phyloP scores from a whole-genome alignment of 2,113 vertebrate species.

The Charadrius vociferus region DNA sequence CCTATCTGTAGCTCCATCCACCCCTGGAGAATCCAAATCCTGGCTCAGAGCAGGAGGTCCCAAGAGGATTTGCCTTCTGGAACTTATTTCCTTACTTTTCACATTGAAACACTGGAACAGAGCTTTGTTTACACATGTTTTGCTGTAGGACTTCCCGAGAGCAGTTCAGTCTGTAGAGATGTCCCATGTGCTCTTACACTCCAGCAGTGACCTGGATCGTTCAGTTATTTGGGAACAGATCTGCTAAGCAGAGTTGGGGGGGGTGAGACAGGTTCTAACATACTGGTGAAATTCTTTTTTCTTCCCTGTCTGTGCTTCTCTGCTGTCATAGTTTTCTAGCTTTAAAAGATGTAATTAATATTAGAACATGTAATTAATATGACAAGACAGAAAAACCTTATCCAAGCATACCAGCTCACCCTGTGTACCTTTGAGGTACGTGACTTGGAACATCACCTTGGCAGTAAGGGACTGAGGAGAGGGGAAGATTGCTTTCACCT shows the following conservation, averaged over 20 bases:
- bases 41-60: neutral
- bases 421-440: rapidly evolving
- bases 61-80: neutral
- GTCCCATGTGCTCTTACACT: neutral
- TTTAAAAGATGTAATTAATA: neutral
- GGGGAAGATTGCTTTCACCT: neutral
- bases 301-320: neutral
- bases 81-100: neutral
- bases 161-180: neutral
- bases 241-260: neutral
- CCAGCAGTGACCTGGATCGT: neutral
- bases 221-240: neutral
- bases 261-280: neutral
- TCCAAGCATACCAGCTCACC: neutral
- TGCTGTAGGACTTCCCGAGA: neutral
- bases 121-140: neutral
- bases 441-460: neutral
- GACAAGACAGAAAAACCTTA: neutral
- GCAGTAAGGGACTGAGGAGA: neutral
- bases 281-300: neutral
- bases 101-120: neutral
- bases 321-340: neutral
- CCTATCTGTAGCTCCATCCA: neutral
- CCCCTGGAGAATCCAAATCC: neutral
- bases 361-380: neutral